phyloP scores from a whole-genome alignment of 2,888 invertebrate genomes.

The Seladonia tumulorum region DNA sequence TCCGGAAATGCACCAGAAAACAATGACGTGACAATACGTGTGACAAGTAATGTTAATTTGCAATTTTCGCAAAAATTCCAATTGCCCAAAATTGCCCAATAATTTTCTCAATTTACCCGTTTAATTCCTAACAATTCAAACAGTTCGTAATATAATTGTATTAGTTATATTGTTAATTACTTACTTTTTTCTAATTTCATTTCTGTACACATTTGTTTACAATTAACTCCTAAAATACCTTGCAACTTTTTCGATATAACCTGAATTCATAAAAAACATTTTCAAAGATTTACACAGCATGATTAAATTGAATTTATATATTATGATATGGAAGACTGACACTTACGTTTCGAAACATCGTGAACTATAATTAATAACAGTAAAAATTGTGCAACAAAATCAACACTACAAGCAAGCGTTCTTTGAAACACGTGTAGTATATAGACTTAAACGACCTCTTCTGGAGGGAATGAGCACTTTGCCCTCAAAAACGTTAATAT shows the following conservation, averaged over 20 bases:
- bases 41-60: neutral
- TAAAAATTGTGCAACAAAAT: neutral
- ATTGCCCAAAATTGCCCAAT: neutral
- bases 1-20: neutral
- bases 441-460: neutral
- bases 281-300: neutral
- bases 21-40: neutral
- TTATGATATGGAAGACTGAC: too few species aligned
- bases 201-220: neutral
- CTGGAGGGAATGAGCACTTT: neutral
- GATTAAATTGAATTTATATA: neutral
- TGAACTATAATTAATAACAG: neutral
- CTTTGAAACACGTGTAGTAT: neutral
- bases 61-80: neutral
- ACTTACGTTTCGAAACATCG: conserved; percentile 39
- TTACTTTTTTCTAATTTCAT: conserved; percentile 37
- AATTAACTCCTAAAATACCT: neutral
- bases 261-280: conserved; percentile 1
- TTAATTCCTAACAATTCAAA: neutral
- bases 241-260: conserved; percentile 11
- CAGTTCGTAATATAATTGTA: neutral
- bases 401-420: neutral
- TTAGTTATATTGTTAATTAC: neutral
- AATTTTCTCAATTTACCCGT: neutral
- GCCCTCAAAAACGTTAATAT: neutral